Evolutionary conservation across 2,113 vertebrate genomes (phyloP), one percentile per base, ranked within the genome.

Genomic region (Melanotaenia duboulayi): DNA sequence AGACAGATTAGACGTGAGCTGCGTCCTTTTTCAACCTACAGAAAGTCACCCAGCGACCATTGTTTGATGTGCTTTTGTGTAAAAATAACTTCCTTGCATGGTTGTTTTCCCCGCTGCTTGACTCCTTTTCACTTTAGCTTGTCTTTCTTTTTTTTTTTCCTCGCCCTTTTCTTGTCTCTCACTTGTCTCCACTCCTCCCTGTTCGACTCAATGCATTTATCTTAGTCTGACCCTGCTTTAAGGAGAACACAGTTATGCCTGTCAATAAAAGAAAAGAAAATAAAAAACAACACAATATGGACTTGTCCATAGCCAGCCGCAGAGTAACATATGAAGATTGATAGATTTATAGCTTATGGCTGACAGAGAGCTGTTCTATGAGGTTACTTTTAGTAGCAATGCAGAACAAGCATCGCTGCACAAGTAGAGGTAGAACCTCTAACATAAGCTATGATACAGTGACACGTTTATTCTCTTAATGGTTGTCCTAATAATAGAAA

Each of bases 281-380:
- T 3, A 42, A 12, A 42, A 13, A 13, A 12, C 58, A 13, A 12
- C 58, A 32, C 63, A 17, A 8, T 84, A 87, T 91, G 46, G 91
- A 92, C 90, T 87, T 82, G 60, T 69, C 37, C 22, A 20, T 55
- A 35, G 55, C 73, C n/a, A 1, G 35, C 71, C 61, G 32, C 62
- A 68, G 51, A 75, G 32, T 73, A 74, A 74, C 49, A 40, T 28
- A 82, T 60, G 59, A 90, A 89, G 90, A 92, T 90, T 85, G 89
- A 91, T 90, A 85, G 35, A 60, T 42, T 7, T 56, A 59, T 82
- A 55, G 67, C 61, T 68, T 55, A 32, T 32, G 63, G 59, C 65
- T 80, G 87, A 79, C 86, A 77, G 74, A 70, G 75, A 87, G n/a
- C n/a, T n/a, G 24, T 79, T 82, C 76, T 78, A 73, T 17, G 64